These are phyloP conservation scores for Myocastor coypus DNA, from an alignment of 2,113 vertebrate genomes.

Conservation along the genomic window DNA sequence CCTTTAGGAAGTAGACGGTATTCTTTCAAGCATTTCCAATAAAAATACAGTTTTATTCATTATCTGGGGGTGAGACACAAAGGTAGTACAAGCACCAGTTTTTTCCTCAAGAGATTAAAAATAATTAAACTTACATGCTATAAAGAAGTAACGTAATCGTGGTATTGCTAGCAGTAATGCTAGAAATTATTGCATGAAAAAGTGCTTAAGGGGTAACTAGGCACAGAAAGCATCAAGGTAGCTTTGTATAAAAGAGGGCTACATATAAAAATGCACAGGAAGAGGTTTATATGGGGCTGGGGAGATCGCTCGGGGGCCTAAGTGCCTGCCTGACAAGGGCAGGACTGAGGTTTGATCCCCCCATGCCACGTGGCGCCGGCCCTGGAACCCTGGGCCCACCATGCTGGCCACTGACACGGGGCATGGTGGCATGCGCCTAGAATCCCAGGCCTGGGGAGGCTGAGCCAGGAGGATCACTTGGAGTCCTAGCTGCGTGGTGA, in stretches of 20 bases:
- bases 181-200: neutral
- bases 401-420: too few relatives aligned
- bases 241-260: too few relatives aligned
- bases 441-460: neutral
- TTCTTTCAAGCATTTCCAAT: neutral
- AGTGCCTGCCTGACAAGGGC: too few relatives aligned
- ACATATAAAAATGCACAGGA: neutral
- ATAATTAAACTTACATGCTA: neutral
- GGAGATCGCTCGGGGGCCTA: too few relatives aligned
- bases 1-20: neutral
- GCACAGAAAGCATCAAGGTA: neutral
- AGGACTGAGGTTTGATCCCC: too few relatives aligned
- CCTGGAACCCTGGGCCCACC: too few relatives aligned
- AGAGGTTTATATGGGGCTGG: neutral
- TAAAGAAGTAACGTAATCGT: neutral
- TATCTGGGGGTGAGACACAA: neutral
- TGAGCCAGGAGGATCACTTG: neutral
- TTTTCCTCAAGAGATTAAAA: neutral
- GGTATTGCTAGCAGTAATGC: neutral
- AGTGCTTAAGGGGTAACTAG: neutral
- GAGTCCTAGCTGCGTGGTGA: too few relatives aligned
- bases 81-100: neutral
- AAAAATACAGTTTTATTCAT: neutral
- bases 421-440: neutral
- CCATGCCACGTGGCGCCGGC: too few relatives aligned